Base-by-base conservation (phyloP, 2,888 invertebrate species). In the Ganaspis brasiliensis region DNA sequence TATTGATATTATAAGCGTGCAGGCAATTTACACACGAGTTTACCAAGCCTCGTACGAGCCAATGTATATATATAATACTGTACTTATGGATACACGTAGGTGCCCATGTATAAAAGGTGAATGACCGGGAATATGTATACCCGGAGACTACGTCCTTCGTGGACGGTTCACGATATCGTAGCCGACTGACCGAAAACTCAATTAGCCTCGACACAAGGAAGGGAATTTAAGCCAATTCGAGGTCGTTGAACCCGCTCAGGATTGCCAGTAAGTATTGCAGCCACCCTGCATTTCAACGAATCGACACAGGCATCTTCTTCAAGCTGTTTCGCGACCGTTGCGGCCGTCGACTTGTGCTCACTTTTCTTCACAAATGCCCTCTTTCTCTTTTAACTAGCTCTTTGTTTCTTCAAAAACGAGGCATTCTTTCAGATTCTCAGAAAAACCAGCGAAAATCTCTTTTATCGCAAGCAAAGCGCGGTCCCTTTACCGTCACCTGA, bases 111-210 rank as follows among this genome's bases (percentile, higher is more conserved):
- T 80, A 83, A 79, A 85, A 87, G 90, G 89, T 90, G 89, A 90
- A 90, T 83, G 90, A 89, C 90, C 90, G 86, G 85, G 85, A 88
- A 88, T 89, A 86, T 88, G 87, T 88, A 85, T 87, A 88, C 86
- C 84, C 79, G 79, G 79, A 77, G 77, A 78, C 75, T 80, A 78
- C 79, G 82, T 83, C 85, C 83, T 83, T 82, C 81, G 79, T 82
- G 81, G 80, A 82, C 83, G 75, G 82, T 70, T 81, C 79, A 78
- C 82, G 80, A 83, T 80, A 80, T 84, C 79, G 82, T 86, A 89
- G 85, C 87, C 86, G 87, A 87, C 84, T 87, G 87, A 87, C 87
- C 86, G 87, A 88, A 88, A 87, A 85, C 85, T 86, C 84, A 85
- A 81, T 83, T 83, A 85, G 82, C 81, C 85, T 81, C 82, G 83